Base-by-base conservation (phyloP, 1,140 invertebrate genomes). In the Dendrolimus punctatus region DNA sequence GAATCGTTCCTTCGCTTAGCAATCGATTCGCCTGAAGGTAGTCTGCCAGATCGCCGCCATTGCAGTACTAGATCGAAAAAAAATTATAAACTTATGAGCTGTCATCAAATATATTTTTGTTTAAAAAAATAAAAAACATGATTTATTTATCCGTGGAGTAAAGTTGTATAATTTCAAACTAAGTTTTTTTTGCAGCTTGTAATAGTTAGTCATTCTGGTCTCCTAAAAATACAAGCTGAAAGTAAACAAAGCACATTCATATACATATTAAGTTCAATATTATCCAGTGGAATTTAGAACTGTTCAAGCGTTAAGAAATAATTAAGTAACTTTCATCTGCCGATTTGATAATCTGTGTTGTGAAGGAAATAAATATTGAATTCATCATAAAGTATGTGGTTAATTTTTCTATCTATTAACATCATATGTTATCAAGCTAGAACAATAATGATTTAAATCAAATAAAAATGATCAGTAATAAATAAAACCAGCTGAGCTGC, bases 41-140 rank as follows among this genome's bases (percentile, higher is more conserved):
- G 90, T 99, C 98, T 38, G 97, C 97, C 75, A 99, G 89, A 88
- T 99, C 98, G 7, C 98, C 98, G 46, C 98, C 98, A 92, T 99
- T 99, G 88, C 98, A 99, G 87, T 98, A 99, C 92, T 98, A 76
- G 51, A 48, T 60, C 70, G 47, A 58, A 49, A 55, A 38, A 45
- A 9, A 9, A 6, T 45, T 9, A 6, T 45, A 45, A 45, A n/a
- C n/a, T 7, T 45, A n/a, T n/a, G 5, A 2, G 6, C 43, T 45
- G 2, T 45, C n/a, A 10, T 1, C 23, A 23, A 23, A 23, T 23
- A 23, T 23, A 23, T 23, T 23, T 23, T 23, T 23, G 23, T 23
- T 23, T 23, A 23, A 23, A 23, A 23, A 23, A 23, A 23, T 2
- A 23, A n/a, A n/a, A n/a, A n/a, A n/a, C n/a, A n/a, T n/a, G n/a